These are phyloP conservation scores for Gryllus bimaculatus DNA, from an alignment of 1,140 invertebrate genomes.

Conservation along the genomic window DNA sequence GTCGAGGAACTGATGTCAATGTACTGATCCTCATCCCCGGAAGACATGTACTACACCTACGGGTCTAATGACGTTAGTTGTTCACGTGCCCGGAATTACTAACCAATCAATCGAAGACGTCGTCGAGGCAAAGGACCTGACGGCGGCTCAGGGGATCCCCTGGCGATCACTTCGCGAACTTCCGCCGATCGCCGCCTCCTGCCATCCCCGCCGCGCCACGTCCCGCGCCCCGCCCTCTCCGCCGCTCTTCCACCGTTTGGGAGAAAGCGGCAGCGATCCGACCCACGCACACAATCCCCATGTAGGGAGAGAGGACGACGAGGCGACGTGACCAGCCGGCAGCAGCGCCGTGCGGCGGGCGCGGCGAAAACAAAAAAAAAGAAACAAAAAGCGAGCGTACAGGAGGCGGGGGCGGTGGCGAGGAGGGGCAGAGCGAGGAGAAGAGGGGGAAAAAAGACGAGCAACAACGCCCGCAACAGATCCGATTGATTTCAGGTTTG, in stretches of 20 bases:
- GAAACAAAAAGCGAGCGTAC: neutral
- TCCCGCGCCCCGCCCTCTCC: too few species aligned
- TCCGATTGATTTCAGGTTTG: slow-evolving; percentile 1
- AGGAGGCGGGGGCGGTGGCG: neutral
- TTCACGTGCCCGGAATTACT: too few species aligned
- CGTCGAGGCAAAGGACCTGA: too few species aligned
- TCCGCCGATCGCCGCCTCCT: neutral
- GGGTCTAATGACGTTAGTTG: too few species aligned
- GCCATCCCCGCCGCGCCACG: neutral
- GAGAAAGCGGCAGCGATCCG: neutral
- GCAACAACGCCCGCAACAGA: neutral
- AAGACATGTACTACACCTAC: too few species aligned
- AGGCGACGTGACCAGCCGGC: neutral
- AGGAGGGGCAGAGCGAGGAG: neutral
- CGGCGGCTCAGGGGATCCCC: too few species aligned
- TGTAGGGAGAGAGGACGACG: neutral
- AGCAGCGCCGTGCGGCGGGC: neutral
- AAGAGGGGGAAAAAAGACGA: neutral
- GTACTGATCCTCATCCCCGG: too few species aligned
- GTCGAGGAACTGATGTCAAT: too few species aligned
- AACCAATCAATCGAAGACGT: too few species aligned
- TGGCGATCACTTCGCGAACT: too few species aligned
- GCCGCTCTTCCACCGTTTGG: neutral
- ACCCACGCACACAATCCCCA: slow-evolving; percentile 2
- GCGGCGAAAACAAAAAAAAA: neutral